Evolutionary conservation across 2,888 invertebrate species (phyloP).

Genomic region (Eremobia ochroleuca): DNA sequence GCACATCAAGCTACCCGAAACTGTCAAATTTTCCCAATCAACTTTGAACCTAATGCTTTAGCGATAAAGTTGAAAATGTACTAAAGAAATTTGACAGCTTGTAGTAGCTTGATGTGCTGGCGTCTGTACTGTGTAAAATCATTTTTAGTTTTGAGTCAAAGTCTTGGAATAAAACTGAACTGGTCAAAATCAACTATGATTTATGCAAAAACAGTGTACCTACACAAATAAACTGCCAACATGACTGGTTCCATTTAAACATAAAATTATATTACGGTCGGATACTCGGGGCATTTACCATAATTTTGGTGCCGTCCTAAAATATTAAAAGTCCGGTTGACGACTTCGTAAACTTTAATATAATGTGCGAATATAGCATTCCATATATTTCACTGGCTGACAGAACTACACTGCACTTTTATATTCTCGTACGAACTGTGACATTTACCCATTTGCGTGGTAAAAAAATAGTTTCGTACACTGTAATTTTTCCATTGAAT

Average conservation of each 20-base stretch:
- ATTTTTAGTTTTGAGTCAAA: background rate
- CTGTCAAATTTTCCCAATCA: too few species aligned
- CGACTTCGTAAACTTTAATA: slow-evolving; percentile 48
- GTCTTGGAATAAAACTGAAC: background rate
- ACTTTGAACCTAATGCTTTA: too few species aligned
- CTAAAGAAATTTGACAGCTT: too few species aligned
- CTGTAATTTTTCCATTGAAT: slow-evolving; percentile 51
- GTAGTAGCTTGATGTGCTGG: too few species aligned
- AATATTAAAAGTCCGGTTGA: slow-evolving; percentile 55
- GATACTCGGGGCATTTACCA: slow-evolving; percentile 31
- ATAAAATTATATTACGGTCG: slow-evolving; percentile 47
- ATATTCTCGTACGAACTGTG: slow-evolving; percentile 17
- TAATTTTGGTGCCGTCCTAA: slow-evolving; percentile 39
- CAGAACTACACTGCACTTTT: slow-evolving; percentile 18
- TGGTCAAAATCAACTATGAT: slow-evolving; percentile 6
- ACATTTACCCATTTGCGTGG: slow-evolving; percentile 11
- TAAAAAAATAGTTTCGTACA: slow-evolving; percentile 38
- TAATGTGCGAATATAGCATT: slow-evolving; percentile 34
- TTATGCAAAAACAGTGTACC: slow-evolving; percentile 16
- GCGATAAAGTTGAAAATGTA: too few species aligned
- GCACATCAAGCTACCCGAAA: too few species aligned
- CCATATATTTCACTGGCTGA: slow-evolving; percentile 12
- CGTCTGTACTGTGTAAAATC: background rate
- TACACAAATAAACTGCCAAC: slow-evolving; percentile 17
- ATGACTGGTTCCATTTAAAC: slow-evolving; percentile 29